Evolutionary conservation across 2,888 invertebrate species (phyloP), one percentile per base, ranked within the genome.

Genomic region (Lycophotia porphyrea): DNA sequence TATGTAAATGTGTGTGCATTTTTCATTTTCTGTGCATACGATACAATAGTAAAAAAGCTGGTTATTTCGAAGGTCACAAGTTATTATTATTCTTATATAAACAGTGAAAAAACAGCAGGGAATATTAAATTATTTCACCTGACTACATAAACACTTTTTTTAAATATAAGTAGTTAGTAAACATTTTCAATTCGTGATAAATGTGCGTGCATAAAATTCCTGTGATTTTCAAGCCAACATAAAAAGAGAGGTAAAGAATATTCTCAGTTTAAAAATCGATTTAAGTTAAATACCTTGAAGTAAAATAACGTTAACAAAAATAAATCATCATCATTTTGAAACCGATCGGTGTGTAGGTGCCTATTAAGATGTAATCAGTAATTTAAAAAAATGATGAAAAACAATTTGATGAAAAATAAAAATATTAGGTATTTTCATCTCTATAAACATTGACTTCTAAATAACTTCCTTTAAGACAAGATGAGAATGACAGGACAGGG

Each of bases 41-140:
- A 69, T 49, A 34, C 2, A 49, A 42, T 49, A 68, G 9, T n/a
- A 24, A 27, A 52, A 52, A 52, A n/a, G 13, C 39, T 44, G 24
- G 39, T 4, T 44, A 13, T 70, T 63, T 68, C n/a, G 36, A 75
- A 76, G 34, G 65, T 47, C 36, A 9, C n/a, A 49, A 42, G 27
- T 36, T 39, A 31, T 65, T 39, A 69, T 31, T 36, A 36, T 31
- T 55, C 31, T 65, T 5, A 18, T 52, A 27, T 34, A 55, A n/a
- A 0, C 27, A 42, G 44, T 36, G 42, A 44, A 21, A 36, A 69
- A 21, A 69, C 7, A 24, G 7, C 21, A 44, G 2, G 34, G 4
- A 31, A 4, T 44, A 11, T 44, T 58, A 73, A 44, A 39, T 18
- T 58, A 18, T 7, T 55, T 55, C 7, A 27, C 15, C 55, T 55